Evolutionary conservation across 2,113 vertebrate species (phyloP).

Genomic region (Eurypyga helias): DNA sequence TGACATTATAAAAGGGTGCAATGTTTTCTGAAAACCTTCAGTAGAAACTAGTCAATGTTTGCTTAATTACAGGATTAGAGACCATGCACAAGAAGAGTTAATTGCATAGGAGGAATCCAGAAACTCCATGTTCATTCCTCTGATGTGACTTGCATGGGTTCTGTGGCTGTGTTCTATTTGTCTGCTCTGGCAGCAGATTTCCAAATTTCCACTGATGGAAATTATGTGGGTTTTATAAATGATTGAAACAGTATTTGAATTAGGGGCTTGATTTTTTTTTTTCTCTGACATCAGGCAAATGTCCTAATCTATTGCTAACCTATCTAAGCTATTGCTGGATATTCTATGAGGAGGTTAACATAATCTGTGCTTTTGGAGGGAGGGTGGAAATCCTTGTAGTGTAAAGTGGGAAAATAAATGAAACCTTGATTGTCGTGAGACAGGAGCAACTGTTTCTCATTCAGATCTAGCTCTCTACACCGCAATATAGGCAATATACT

Average conservation of each 20-base stretch:
- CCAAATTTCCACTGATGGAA: background rate
- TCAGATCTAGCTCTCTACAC: background rate
- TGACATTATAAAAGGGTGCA: background rate
- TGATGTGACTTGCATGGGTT: background rate
- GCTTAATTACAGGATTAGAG: background rate
- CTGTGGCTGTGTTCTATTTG: background rate
- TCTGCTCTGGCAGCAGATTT: background rate
- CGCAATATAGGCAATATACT: background rate
- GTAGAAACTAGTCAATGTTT: background rate
- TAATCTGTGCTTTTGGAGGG: background rate
- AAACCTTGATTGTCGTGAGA: background rate
- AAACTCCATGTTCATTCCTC: background rate
- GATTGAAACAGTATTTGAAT: background rate
- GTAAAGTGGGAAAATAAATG: background rate
- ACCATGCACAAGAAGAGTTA: background rate
- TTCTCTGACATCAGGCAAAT: background rate
- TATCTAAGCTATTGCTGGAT: background rate
- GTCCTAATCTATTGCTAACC: background rate
- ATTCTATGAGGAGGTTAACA: background rate
- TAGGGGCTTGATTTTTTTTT: background rate
- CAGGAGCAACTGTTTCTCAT: background rate
- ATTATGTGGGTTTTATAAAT: background rate
- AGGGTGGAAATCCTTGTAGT: background rate
- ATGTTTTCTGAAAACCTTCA: background rate
- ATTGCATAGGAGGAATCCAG: background rate